phyloP scores from a whole-genome alignment of 2,888 invertebrate species.

The Drosophila subquinaria region DNA sequence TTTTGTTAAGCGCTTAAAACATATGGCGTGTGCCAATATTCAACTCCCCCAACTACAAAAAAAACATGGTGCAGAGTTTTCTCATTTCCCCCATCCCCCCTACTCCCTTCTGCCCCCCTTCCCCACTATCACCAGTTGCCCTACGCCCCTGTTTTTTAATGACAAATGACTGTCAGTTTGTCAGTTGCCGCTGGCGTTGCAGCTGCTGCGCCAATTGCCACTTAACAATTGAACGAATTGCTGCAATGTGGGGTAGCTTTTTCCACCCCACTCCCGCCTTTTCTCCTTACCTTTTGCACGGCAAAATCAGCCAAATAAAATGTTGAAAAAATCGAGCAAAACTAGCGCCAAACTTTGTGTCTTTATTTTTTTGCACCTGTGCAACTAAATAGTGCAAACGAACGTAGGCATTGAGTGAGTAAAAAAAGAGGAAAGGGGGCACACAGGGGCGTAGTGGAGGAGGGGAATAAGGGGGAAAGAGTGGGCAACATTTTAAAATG shows the following conservation, averaged over 20 bases:
- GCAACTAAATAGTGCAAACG: conserved; percentile 7
- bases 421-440: background rate
- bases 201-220: conserved; percentile 54
- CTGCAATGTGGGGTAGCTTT: background rate
- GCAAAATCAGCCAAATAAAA: conserved; percentile 21
- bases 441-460: background rate
- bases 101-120: background rate
- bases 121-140: no score
- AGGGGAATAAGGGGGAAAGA: background rate
- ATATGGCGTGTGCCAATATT: conserved; percentile 46
- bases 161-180: conserved; percentile 76
- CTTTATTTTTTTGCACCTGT: conserved; percentile 27
- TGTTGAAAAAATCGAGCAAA: conserved; percentile 12
- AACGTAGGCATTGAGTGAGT: background rate
- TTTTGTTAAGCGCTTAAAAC: conserved; percentile 53
- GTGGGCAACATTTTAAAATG: conserved; percentile 42
- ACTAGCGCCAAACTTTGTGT: conserved; percentile 25
- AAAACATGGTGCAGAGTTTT: background rate
- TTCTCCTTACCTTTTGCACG: background rate
- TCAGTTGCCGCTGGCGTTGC: conserved; percentile 57
- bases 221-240: conserved; percentile 43
- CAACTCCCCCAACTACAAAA: background rate
- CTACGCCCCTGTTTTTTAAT: conserved; percentile 43
- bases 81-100: background rate
- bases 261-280: background rate